phyloP scores from a whole-genome alignment of 1,140 invertebrate species.

The Brachionus sp. region DNA sequence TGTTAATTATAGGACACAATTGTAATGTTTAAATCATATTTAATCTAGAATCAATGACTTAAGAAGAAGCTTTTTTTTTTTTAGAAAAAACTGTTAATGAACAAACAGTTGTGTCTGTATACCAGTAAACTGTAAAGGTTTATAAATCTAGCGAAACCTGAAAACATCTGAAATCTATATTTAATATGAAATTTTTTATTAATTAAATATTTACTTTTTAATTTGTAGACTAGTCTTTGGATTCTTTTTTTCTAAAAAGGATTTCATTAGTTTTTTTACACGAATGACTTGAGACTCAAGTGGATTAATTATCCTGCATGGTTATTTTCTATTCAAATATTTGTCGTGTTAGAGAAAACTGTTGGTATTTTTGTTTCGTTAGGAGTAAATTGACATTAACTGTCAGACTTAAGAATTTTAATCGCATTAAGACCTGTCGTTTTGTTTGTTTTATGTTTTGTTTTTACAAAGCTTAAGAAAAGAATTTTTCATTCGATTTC shows the following conservation, averaged over 20 bases:
- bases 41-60: conserved; percentile 35
- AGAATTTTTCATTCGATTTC: not conserved
- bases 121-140: not conserved
- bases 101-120: not conserved
- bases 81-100: not conserved
- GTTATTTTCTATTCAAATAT: conserved; percentile 11
- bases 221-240: not conserved
- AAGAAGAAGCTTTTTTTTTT: not conserved
- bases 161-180: not conserved
- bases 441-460: conserved; percentile 29
- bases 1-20: conserved; percentile 28
- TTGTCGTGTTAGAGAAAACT: not conserved
- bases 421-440: conserved; percentile 30
- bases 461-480: not conserved
- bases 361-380: conserved; percentile 1
- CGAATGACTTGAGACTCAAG: not conserved
- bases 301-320: not conserved
- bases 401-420: conserved; percentile 24
- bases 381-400: conserved; percentile 1
- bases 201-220: not conserved
- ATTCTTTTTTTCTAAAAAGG: not conserved
- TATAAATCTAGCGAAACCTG: not conserved
- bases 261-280: not conserved
- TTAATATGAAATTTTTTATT: not conserved
- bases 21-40: not conserved